These are phyloP conservation scores for Tichodroma muraria DNA, from an alignment of 2,113 vertebrate species.

Conservation along the genomic window DNA sequence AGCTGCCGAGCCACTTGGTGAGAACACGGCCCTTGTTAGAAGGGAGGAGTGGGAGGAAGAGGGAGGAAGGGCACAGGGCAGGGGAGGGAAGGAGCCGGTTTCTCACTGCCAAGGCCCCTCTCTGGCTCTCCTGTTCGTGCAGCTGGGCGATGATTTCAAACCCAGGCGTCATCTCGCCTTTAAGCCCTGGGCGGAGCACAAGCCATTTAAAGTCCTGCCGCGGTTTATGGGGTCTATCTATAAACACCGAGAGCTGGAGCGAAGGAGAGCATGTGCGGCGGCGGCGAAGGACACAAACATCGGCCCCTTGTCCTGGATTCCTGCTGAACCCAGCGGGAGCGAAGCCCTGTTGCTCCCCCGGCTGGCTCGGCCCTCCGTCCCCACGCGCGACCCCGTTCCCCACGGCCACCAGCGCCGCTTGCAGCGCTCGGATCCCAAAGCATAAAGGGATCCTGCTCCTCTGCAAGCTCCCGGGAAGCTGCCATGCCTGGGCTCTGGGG, in stretches of 20 bases:
- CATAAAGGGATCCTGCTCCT: neutral
- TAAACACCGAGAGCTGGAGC: neutral
- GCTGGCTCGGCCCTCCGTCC: neutral
- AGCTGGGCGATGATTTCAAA: neutral
- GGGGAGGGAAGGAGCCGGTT: neutral
- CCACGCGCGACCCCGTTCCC: rapidly evolving
- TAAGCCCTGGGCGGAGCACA: neutral
- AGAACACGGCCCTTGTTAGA: neutral
- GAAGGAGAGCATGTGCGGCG: neutral
- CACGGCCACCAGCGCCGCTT: neutral
- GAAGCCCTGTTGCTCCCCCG: neutral
- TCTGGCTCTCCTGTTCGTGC: neutral
- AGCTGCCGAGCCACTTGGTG: constrained; percentile 60
- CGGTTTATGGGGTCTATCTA: neutral
- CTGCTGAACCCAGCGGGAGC: neutral
- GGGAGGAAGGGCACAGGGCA: neutral
- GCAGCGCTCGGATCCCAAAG: neutral
- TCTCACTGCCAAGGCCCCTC: neutral
- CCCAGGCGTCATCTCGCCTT: neutral
- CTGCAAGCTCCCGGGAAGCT: neutral
- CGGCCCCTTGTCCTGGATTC: neutral
- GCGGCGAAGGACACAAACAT: neutral
- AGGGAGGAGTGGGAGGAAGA: neutral
- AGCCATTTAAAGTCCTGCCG: neutral
- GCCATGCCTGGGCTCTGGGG: neutral